Conservation (phyloP, 1,140 invertebrate genomes). For the Hyles euphorbiae region DNA sequence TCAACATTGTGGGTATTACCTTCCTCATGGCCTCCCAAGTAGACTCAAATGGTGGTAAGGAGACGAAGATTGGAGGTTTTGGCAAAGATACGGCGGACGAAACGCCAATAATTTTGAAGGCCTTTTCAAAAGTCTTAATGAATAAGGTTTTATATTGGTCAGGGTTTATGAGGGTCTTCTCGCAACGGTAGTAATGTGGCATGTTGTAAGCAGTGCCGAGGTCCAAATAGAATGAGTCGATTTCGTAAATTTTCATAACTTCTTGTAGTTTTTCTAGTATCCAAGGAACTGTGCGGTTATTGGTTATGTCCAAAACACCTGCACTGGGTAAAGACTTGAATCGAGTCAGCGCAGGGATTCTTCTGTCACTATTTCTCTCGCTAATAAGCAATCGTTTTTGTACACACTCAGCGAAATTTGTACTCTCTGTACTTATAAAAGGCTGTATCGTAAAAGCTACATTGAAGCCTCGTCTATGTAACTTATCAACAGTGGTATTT, state of each 20-base stretch:
- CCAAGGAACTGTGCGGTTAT: slow-evolving; percentile 87
- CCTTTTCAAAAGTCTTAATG: slow-evolving; percentile 79
- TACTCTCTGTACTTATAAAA: slow-evolving; percentile 90
- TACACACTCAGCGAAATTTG: slow-evolving; percentile 86
- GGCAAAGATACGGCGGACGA: slow-evolving; percentile 89
- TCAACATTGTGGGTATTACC: slow-evolving; percentile 90
- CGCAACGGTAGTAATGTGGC: slow-evolving; percentile 89
- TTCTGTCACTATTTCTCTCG: slow-evolving; percentile 82
- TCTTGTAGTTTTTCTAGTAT: slow-evolving; percentile 83
- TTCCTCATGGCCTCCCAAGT: slow-evolving; percentile 91
- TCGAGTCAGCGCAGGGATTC: slow-evolving; percentile 84
- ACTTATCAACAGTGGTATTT: slow-evolving; percentile 86
- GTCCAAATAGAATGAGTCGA: slow-evolving; percentile 94
- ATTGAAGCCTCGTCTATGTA: slow-evolving; percentile 89
- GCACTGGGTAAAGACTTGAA: slow-evolving; percentile 87
- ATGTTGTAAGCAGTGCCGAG: slow-evolving; percentile 91
- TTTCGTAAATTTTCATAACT: slow-evolving; percentile 83
- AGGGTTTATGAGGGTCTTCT: slow-evolving; percentile 83
- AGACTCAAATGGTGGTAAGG: slow-evolving; percentile 89
- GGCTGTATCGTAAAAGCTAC: slow-evolving; percentile 90
- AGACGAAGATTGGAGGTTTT: slow-evolving; percentile 89
- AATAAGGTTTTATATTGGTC: slow-evolving; percentile 88
- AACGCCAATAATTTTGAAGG: slow-evolving; percentile 85
- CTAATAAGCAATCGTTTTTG: slow-evolving; percentile 82
- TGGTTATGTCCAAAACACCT: slow-evolving; percentile 90